Base-by-base conservation (phyloP, 2,888 invertebrate species). In the Tetramorium bicarinatum region DNA sequence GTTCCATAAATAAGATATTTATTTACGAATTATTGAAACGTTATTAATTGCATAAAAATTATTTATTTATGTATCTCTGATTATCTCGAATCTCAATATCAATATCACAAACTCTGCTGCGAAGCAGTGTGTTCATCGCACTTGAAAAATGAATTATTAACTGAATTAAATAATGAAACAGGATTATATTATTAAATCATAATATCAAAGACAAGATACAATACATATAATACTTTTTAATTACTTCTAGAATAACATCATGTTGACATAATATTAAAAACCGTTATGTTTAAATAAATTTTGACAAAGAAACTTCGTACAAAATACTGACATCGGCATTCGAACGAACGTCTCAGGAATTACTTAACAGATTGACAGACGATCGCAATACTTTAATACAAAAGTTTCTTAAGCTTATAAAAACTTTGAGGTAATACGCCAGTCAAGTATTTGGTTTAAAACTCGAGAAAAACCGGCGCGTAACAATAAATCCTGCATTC, bases 401-500 rank as follows among this genome's bases (percentile, higher is more conserved):
- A 62, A 71, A 64, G 59, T 77, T 62, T 38, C 47, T 34, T 61
- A 80, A 87, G 82, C 75, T 79, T 83, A 80, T 56, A 79, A 61
- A 81, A 80, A 81, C 80, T 64, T 86, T 74, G 56, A 82, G 76
- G 82, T 83, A 87, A 86, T 85, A 49, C 34, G 64, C 41, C 66
- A 29, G 72, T 80, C 81, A 25, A 66, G 83, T 82, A 83, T 84
- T 89, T 82, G 64, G 84, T 82, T 84, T 86, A 83, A 84, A 84
- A 77, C 85, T 83, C 18, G 62, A 41, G 76, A 85, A 89, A 87
- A 88, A 75, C 62, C 82, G 62, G 56, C 56, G 47, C 52, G 77
- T 49, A 82, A 85, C 85, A 87, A 88, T 90, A 90, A 90, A 90
- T 86, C 83, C 25, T 74, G 72, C 62, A 77, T 77, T 74, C 85